Conservation (phyloP, 2,797 vertebrate species). For the Smutsia gigantea region DNA sequence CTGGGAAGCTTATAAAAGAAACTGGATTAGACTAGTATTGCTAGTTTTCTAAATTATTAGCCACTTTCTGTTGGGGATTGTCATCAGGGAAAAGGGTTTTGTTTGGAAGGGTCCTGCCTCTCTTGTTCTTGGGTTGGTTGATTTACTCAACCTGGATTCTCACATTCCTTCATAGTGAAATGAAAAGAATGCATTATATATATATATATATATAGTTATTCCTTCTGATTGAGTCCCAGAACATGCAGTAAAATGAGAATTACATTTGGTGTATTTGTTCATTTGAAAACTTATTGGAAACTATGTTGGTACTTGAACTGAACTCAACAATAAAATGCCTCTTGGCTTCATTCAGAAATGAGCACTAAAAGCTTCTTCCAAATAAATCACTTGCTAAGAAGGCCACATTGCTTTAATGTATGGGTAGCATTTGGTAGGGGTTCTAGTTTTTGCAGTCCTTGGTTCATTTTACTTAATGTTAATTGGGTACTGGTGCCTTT, state of each 20-base stretch:
- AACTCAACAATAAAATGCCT: conserved; percentile 47
- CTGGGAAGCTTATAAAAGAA: neutral
- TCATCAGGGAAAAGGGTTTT: neutral
- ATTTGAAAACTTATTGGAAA: conserved; percentile 41
- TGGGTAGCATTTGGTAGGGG: neutral
- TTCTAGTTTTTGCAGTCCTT: neutral
- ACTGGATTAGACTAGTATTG: neutral
- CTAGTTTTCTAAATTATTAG: neutral
- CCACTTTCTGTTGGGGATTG: neutral
- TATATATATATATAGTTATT: neutral
- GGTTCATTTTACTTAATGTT: conserved; percentile 44
- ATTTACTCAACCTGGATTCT: neutral
- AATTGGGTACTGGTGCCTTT: conserved; percentile 7
- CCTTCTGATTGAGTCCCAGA: neutral
- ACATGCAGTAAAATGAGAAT: neutral
- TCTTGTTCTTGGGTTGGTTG: neutral
- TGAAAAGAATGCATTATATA: neutral
- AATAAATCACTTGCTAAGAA: conserved; percentile 58
- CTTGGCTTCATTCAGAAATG: conserved; percentile 67
- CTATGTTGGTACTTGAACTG: conserved; percentile 22
- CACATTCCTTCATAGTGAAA: neutral
- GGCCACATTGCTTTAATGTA: conserved; percentile 43
- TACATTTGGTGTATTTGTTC: neutral
- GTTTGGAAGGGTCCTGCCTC: neutral
- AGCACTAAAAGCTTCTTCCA: conserved; percentile 58